Evolutionary conservation across 1,140 invertebrate species (phyloP).

Genomic region (Drosophila sturtevanti): DNA sequence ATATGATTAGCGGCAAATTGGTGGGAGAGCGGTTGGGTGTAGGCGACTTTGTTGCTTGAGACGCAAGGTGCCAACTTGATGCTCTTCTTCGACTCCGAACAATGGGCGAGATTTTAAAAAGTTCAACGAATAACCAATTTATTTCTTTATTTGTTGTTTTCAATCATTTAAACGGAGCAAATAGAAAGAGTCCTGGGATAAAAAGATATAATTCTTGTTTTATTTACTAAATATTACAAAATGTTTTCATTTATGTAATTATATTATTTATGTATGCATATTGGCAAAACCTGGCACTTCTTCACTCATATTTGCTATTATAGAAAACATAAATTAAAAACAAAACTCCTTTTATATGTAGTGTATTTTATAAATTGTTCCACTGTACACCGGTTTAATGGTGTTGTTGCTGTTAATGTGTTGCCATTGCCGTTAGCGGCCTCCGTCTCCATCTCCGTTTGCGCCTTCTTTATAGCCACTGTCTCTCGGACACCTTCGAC

Average conservation of each 20-base stretch:
- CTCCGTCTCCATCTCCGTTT: conserved; percentile 30
- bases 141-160: too few species aligned
- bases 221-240: too few species aligned
- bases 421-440: conserved; percentile 52
- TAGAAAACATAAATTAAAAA: too few species aligned
- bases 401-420: conserved; percentile 43
- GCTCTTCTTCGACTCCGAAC: conserved; percentile 42
- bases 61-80: conserved; percentile 70
- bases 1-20: conserved; percentile 9
- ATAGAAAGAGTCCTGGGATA: too few species aligned
- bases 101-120: background rate
- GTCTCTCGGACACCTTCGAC: conserved; percentile 25
- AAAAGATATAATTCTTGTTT: too few species aligned
- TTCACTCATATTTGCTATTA: too few species aligned
- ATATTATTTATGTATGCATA: too few species aligned
- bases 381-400: conserved; percentile 16
- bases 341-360: background rate
- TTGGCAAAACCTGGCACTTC: too few species aligned
- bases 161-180: too few species aligned
- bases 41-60: conserved; percentile 30
- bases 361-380: background rate
- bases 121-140: too few species aligned
- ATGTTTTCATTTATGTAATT: too few species aligned
- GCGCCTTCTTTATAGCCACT: background rate
- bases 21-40: conserved; percentile 14